These are phyloP conservation scores for Dasypogon diadema DNA, from an alignment of 2,888 invertebrate species.

Conservation along the genomic window DNA sequence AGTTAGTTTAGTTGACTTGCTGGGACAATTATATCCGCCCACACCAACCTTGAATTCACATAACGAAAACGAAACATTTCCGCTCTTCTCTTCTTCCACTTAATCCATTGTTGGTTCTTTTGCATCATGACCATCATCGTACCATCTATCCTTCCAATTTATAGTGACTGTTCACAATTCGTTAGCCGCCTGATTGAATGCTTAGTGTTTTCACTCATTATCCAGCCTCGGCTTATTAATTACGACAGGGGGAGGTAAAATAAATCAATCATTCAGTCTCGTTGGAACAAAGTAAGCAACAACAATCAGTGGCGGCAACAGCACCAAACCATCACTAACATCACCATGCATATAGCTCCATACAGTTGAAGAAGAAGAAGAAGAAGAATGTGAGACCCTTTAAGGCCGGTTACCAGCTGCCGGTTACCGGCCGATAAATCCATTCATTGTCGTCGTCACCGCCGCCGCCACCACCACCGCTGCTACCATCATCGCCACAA, in stretches of 20 bases:
- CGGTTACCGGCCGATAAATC: constrained; percentile 3
- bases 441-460: neutral
- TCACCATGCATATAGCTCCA: no score
- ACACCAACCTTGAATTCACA: no score
- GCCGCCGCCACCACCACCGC: neutral
- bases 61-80: no score
- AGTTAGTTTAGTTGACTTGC: no score
- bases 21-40: no score
- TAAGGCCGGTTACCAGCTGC: neutral
- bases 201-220: constrained; percentile 40
- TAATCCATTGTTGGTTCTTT: no score
- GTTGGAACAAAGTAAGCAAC: constrained; percentile 17
- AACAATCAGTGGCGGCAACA: no score
- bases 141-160: no score
- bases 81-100: no score
- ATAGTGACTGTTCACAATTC: no score
- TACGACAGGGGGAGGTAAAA: constrained; percentile 39
- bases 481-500: neutral
- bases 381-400: neutral
- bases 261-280: constrained; percentile 33
- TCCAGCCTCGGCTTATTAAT: constrained; percentile 31
- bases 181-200: constrained; percentile 30
- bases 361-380: neutral
- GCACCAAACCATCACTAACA: no score
- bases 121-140: no score